These are phyloP conservation scores for Pantherophis guttatus DNA, from an alignment of 2,113 vertebrate species.

Conservation along the genomic window DNA sequence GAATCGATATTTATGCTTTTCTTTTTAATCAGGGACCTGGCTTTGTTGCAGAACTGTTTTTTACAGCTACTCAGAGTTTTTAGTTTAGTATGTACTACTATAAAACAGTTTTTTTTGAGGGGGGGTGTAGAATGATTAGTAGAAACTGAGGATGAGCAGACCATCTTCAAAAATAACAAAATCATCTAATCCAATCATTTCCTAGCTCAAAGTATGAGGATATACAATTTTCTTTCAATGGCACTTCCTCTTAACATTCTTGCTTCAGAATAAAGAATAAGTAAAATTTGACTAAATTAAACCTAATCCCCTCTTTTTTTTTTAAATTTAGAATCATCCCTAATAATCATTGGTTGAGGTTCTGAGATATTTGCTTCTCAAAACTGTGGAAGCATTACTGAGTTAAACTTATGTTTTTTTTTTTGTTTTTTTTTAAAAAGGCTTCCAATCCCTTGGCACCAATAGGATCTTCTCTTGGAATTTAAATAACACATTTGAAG, in stretches of 20 bases:
- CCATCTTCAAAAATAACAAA: background rate
- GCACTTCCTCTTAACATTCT: background rate
- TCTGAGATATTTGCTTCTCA: background rate
- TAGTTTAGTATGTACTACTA: background rate
- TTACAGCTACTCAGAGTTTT: background rate
- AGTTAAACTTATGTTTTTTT: background rate
- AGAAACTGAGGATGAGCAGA: background rate
- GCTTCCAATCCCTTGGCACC: background rate
- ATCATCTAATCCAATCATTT: background rate
- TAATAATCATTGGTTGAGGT: background rate
- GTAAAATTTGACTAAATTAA: background rate
- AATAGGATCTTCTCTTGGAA: no score
- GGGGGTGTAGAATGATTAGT: background rate
- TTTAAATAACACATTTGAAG: background rate
- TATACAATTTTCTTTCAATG: background rate
- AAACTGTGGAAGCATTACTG: background rate
- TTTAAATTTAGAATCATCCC: background rate
- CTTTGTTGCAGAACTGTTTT: conserved; percentile 24
- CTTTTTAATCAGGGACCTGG: background rate
- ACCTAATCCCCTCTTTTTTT: background rate
- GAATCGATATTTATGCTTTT: background rate
- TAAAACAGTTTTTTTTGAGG: background rate
- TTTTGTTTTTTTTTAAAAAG: background rate
- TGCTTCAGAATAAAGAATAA: background rate
- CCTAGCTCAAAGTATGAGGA: background rate